Conservation (phyloP, 2,113 vertebrate genomes). For the Rhinoderma darwinii region DNA sequence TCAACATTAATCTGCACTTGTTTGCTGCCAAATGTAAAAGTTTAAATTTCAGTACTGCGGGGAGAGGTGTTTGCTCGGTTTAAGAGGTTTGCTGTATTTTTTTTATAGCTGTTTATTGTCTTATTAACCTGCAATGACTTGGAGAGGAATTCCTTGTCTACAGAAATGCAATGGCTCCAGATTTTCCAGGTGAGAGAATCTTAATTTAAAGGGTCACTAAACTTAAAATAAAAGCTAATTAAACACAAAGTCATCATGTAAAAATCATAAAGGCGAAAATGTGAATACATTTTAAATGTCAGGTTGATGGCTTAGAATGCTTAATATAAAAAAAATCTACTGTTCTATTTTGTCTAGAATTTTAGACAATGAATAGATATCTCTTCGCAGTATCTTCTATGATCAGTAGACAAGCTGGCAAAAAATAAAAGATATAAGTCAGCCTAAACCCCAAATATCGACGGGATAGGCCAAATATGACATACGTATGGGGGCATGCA, state of each 20-base stretch:
- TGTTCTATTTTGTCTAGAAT: not conserved
- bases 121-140: constrained; percentile 30
- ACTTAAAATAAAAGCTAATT: constrained; percentile 25
- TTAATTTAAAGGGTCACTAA: constrained; percentile 22
- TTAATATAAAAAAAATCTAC: not conserved
- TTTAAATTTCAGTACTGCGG: constrained; percentile 28
- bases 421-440: too few relatives aligned
- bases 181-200: not conserved
- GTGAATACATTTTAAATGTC: not conserved
- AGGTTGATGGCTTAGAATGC: not conserved
- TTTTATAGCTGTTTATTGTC: constrained; percentile 37
- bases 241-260: constrained; percentile 6
- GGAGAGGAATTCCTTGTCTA: not conserved
- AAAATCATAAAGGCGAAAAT: constrained; percentile 12
- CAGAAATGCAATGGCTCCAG: not conserved
- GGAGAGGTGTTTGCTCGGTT: constrained; percentile 31
- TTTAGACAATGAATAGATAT: not conserved
- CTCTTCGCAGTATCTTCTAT: not conserved
- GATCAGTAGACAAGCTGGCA: not conserved
- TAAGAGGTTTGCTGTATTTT: constrained; percentile 28
- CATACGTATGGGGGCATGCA: too few relatives aligned
- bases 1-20: constrained; percentile 49
- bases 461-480: too few relatives aligned
- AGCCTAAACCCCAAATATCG: too few relatives aligned
- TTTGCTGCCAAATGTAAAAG: constrained; percentile 52